These are phyloP conservation scores for Regulus satrapa DNA, from an alignment of 2,113 vertebrate genomes.

Conservation along the genomic window DNA sequence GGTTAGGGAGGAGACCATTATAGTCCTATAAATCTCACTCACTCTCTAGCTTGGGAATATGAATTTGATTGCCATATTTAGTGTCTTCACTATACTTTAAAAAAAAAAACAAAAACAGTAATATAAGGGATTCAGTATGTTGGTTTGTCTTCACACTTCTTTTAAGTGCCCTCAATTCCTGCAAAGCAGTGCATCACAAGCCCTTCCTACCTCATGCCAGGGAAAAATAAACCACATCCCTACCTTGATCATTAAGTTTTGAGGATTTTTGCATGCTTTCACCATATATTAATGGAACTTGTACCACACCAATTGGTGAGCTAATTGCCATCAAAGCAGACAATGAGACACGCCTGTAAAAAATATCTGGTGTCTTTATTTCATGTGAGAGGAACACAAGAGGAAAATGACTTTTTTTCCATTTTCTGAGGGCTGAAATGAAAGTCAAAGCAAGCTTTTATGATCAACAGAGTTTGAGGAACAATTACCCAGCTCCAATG, in stretches of 20 bases:
- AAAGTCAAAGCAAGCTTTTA: background rate
- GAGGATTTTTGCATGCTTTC: background rate
- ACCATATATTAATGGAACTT: background rate
- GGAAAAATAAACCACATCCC: background rate
- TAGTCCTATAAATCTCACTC: background rate
- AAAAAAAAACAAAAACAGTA: background rate
- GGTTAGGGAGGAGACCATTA: background rate
- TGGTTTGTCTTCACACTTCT: background rate
- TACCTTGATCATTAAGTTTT: background rate
- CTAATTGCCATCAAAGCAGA: background rate
- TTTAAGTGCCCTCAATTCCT: background rate
- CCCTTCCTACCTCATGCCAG: background rate
- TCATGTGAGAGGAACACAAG: background rate
- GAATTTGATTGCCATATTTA: background rate
- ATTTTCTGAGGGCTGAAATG: background rate
- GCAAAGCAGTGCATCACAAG: background rate
- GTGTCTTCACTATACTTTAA: background rate
- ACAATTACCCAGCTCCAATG: background rate
- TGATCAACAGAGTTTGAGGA: background rate
- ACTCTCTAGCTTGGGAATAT: background rate
- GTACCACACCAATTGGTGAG: background rate
- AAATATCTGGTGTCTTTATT: background rate
- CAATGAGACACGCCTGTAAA: background rate
- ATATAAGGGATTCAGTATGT: background rate
- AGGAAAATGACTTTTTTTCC: background rate